A percentile compares a stretch with the other conserved stretches of the same genome.
These are phyloP conservation scores for Pteropus rufus DNA, from an alignment of 2,797 vertebrate species.

Conservation along the genomic window DNA sequence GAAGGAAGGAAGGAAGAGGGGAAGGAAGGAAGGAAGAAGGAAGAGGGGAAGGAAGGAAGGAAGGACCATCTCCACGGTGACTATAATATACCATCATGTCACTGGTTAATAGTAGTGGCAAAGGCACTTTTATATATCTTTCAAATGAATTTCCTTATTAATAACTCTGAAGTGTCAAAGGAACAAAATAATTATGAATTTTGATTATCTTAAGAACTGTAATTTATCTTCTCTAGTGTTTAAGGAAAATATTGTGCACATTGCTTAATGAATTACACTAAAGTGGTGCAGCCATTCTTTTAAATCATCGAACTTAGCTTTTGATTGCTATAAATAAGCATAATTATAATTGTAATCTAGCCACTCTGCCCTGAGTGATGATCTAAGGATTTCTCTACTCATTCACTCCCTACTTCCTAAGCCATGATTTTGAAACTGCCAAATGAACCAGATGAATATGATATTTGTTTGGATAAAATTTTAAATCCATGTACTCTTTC, in stretches of 20 bases:
- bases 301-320: not conserved
- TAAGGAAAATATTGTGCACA: not conserved
- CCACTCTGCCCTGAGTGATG: not conserved
- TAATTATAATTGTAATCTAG: not conserved
- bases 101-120: not conserved
- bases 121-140: not conserved
- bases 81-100: not conserved
- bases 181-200: conserved; percentile 19
- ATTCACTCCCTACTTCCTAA: not conserved
- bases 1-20: no score
- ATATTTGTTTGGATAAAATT: conserved; percentile 8
- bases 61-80: not conserved
- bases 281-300: not conserved
- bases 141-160: not conserved
- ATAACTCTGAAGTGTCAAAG: not conserved
- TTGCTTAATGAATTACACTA: not conserved
- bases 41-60: no score
- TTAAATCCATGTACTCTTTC: conserved; percentile 2
- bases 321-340: not conserved
- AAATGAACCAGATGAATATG: not conserved
- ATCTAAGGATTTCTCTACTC: not conserved
- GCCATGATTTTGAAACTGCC: not conserved
- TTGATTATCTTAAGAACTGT: not conserved
- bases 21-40: no score
- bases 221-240: not conserved